Evolutionary conservation across 2,113 vertebrate species (phyloP).

Genomic region (Azemiops feae): DNA sequence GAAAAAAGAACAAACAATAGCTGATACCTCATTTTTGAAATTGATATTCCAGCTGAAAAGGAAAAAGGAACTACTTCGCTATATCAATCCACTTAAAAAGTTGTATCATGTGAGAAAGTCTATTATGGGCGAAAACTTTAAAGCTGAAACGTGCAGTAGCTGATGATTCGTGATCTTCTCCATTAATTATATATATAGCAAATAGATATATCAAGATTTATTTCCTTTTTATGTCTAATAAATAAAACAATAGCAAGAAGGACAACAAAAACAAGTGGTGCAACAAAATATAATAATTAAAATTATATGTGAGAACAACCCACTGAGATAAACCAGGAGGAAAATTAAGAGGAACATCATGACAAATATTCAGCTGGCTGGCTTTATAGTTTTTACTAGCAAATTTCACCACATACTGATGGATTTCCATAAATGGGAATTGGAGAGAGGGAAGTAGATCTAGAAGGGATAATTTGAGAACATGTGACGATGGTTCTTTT

Average conservation of each 20-base stretch:
- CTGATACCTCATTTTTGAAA: neutral
- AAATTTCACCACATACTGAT: neutral
- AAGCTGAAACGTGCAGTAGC: neutral
- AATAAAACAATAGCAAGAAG: neutral
- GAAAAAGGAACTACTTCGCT: neutral
- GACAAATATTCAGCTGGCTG: neutral
- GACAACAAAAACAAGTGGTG: neutral
- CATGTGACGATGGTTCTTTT: neutral
- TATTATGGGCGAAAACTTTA: neutral
- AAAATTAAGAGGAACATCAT: neutral
- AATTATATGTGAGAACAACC: neutral
- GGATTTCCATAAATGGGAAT: neutral
- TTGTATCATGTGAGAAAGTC: neutral
- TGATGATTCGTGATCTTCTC: neutral
- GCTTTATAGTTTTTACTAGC: accelerated
- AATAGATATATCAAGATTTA: neutral
- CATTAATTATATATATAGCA: neutral
- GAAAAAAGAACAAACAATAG: neutral
- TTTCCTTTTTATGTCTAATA: neutral
- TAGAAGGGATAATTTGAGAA: neutral
- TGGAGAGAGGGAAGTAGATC: neutral
- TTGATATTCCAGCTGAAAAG: neutral
- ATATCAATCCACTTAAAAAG: neutral
- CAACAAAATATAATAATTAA: neutral
- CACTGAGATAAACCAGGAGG: neutral